Evolutionary conservation across 2,113 vertebrate species (phyloP), one percentile per base, ranked within the genome.

Genomic region (Rhinolophus ferrumequinum): DNA sequence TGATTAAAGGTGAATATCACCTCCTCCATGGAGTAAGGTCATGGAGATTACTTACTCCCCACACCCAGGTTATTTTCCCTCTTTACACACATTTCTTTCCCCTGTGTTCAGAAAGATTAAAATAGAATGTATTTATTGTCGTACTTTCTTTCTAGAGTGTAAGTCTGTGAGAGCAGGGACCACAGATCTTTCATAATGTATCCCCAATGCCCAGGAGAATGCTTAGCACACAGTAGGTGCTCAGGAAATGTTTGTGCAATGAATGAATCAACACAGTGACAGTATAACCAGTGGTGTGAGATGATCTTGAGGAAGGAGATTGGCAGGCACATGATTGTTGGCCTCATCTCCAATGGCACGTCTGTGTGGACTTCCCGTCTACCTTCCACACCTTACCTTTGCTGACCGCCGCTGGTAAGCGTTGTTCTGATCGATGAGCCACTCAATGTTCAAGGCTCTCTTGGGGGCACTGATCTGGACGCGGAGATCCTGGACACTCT

Each of bases 391-490:
- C 19, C 9, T 5, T 77, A 95, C 95, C 95, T 96, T 97, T 47
- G 69, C 88, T 13, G 89, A 92, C 7, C 77, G 44, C 76, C 58
- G 80, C 22, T 91, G 41, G 88, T 95, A 97, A 58, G 90, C 60
- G 0, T 70, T 97, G 13, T 15, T 93, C 18, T 60, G 72, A 26
- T 90, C 6, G 11, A 93, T 69, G 11, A 4, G 1, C 95, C 97
- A 97, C 11, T 60, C 13, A 52, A 84, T 28, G 0, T 18, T 13
- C 35, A 62, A 15, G 16, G 24, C 24, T 64, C 97, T 98, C 35
- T 98, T 98, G 1, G 97, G 81, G 5, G 97, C 52, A 12, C 64
- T 98, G 79, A 99, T 58, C 41, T 98, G 97, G 44, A 99, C 97
- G 1, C 70, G 62, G 93, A 99, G 98, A 38, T n/a, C 95, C 85